Conservation (phyloP, 2,888 invertebrate species). For the Augiades crinisus region DNA sequence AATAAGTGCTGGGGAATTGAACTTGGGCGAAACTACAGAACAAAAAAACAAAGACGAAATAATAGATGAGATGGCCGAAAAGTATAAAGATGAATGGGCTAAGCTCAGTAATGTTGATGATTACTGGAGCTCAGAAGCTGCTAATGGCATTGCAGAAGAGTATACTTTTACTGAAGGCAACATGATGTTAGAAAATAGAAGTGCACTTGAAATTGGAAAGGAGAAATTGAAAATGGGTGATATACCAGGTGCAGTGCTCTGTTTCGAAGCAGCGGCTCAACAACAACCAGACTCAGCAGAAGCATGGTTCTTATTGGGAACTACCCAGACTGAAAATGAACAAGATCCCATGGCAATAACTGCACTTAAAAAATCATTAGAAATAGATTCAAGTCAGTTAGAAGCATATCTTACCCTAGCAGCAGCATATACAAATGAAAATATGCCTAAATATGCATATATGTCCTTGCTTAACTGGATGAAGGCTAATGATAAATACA, state of each 20-base stretch:
- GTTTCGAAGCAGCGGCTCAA: conserved; percentile 97
- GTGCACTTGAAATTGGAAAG: conserved; percentile 93
- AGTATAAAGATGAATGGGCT: conserved; percentile 89
- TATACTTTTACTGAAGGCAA: conserved; percentile 93
- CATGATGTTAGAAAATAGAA: conserved; percentile 88
- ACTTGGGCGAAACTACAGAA: conserved; percentile 71
- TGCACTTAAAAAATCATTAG: conserved; percentile 92
- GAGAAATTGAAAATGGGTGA: conserved; percentile 92
- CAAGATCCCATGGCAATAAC: conserved; percentile 96
- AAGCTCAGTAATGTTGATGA: conserved; percentile 84
- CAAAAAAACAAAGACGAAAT: conserved; percentile 65
- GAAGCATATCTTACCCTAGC: conserved; percentile 94
- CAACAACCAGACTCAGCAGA: conserved; percentile 89
- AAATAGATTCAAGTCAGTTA: conserved; percentile 89
- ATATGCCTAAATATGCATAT: conserved; percentile 94
- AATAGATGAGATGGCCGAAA: conserved; percentile 78
- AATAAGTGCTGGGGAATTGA: conserved; percentile 85
- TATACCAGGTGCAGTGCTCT: conserved; percentile 96
- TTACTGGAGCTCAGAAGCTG: conserved; percentile 84
- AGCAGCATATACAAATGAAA: conserved; percentile 98
- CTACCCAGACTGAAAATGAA: conserved; percentile 98
- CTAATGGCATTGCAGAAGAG: conserved; percentile 80
- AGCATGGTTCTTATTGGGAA: conserved; percentile 94
- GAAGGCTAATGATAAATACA: conserved; percentile 90
- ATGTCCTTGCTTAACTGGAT: conserved; percentile 90